phyloP scores from a whole-genome alignment of 2,888 invertebrate species.

The Plebejus anna region DNA sequence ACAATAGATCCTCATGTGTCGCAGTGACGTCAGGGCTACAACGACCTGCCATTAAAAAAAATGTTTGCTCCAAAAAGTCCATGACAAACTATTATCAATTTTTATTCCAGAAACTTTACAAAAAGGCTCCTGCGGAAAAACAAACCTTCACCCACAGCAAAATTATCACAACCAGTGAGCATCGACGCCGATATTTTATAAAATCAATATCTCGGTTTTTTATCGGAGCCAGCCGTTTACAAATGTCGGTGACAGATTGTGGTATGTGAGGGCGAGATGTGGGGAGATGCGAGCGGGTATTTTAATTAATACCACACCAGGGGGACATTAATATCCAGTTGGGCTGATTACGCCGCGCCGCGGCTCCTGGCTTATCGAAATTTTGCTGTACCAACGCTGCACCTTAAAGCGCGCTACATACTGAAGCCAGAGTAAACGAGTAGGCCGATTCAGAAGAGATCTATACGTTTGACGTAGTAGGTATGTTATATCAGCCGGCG shows the following conservation, averaged over 20 bases:
- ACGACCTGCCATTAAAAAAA: no score
- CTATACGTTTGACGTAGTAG: no score
- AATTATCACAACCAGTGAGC: slow-evolving; percentile 32
- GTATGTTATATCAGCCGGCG: no score
- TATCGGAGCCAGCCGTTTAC: slow-evolving; percentile 43
- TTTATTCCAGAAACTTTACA: slow-evolving; percentile 25
- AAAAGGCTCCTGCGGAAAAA: background rate
- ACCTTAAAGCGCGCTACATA: background rate
- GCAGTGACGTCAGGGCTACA: no score
- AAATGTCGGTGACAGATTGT: slow-evolving; percentile 54
- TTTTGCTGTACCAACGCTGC: slow-evolving; percentile 22
- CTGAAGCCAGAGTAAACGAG: background rate
- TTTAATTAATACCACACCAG: slow-evolving; percentile 68
- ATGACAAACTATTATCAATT: background rate
- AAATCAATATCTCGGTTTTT: slow-evolving; percentile 41
- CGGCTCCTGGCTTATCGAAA: slow-evolving; percentile 34
- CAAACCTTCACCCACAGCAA: slow-evolving; percentile 4
- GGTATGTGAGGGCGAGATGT: slow-evolving; percentile 45
- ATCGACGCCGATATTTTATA: slow-evolving; percentile 34
- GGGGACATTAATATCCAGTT: slow-evolving; percentile 57
- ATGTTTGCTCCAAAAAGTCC: no score
- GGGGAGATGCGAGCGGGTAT: slow-evolving; percentile 50
- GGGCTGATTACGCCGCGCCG: slow-evolving; percentile 51
- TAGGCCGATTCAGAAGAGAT: no score
- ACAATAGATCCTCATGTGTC: no score